Evolutionary conservation across 2,113 vertebrate genomes (phyloP).

Genomic region (Platysteira castanea): DNA sequence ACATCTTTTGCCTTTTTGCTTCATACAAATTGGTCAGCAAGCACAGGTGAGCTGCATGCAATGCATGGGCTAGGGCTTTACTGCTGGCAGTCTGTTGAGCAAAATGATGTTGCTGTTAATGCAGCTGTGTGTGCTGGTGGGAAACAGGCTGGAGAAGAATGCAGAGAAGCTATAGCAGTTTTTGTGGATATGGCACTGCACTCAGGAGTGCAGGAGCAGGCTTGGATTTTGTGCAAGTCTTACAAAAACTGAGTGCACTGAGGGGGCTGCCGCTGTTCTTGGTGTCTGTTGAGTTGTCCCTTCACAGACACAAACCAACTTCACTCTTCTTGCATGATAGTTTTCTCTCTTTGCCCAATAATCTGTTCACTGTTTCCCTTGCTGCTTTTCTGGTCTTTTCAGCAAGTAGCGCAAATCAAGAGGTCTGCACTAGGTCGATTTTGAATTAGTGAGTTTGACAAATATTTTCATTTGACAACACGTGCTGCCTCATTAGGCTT

Average conservation of each 20-base stretch:
- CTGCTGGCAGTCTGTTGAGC: not conserved
- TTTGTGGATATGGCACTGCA: not conserved
- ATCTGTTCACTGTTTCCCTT: not conserved
- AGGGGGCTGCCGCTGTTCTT: not conserved
- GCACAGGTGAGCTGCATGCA: not conserved
- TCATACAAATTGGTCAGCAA: not conserved
- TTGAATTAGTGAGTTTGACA: slow-evolving; percentile 25
- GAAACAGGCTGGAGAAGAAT: not conserved
- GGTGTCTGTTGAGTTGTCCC: not conserved
- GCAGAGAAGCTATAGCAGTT: not conserved
- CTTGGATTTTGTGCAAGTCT: not conserved
- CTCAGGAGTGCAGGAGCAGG: not conserved
- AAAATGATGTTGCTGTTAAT: not conserved
- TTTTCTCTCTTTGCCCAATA: not conserved
- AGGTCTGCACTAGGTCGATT: slow-evolving; percentile 11
- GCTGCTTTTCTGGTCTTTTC: not conserved
- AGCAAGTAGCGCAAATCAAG: slow-evolving; percentile 17
- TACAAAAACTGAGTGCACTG: not conserved
- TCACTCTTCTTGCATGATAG: not conserved
- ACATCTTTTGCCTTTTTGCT: not conserved
- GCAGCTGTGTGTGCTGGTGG: not conserved
- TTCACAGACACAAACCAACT: not conserved
- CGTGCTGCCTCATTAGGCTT: slow-evolving; percentile 30
- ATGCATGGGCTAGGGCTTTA: not conserved
- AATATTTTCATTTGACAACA: slow-evolving; percentile 60